Conservation (phyloP, 2,113 vertebrate genomes). For the Pseudopodoces humilis region DNA sequence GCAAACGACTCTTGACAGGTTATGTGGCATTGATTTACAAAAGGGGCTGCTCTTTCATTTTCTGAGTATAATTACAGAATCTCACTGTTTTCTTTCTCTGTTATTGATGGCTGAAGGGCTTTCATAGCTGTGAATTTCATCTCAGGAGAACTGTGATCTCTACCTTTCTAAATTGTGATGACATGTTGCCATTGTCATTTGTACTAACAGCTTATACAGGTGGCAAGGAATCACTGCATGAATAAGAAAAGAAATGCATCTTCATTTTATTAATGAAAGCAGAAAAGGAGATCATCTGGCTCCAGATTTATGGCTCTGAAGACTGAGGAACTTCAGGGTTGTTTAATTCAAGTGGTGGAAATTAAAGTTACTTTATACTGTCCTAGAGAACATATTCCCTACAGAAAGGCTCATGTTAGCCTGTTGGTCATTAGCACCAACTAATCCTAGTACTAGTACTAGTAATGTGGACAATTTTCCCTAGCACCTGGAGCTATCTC, state of each 20-base stretch:
- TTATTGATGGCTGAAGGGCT: constrained; percentile 44
- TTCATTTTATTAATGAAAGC: constrained; percentile 36
- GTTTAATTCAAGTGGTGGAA: background rate
- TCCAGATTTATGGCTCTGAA: background rate
- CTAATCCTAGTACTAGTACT: background rate
- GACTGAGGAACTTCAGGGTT: background rate
- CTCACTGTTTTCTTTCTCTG: constrained; percentile 41
- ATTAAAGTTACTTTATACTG: background rate
- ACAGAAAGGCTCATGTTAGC: background rate
- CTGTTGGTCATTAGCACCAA: background rate
- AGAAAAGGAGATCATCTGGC: background rate
- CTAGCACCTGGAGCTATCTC: background rate
- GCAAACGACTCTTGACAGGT: constrained; percentile 11
- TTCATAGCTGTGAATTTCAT: constrained; percentile 49
- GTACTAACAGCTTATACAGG: background rate
- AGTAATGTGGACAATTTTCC: background rate
- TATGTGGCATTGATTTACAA: constrained; percentile 63
- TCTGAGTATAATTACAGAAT: constrained; percentile 66
- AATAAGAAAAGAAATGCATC: constrained; percentile 38
- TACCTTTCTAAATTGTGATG: constrained; percentile 40
- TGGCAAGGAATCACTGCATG: constrained; percentile 10
- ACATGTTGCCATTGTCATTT: constrained; percentile 41
- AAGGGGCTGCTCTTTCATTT: constrained; percentile 54
- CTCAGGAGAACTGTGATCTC: constrained; percentile 59
- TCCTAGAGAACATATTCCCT: background rate